Evolutionary conservation across 2,797 vertebrate genomes (phyloP).

Genomic region (Myotis daubentonii): DNA sequence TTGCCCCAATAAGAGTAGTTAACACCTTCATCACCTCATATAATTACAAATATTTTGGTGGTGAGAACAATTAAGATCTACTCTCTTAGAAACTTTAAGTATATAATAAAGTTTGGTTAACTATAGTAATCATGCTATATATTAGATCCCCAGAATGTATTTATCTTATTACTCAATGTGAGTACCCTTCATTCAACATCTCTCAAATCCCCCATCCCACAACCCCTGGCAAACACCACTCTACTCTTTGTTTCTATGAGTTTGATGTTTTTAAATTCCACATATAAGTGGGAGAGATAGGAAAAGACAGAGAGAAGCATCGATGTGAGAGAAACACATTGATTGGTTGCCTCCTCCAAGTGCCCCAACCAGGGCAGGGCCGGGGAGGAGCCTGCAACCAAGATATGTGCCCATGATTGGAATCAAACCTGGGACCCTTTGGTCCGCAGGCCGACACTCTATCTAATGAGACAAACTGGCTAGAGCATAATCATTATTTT

Average conservation of each 20-base stretch:
- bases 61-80: not conserved
- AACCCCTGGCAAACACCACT: not conserved
- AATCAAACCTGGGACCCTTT: too few relatives aligned
- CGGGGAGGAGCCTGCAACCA: too few relatives aligned
- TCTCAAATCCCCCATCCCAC: not conserved
- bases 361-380: too few relatives aligned
- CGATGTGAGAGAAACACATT: too few relatives aligned
- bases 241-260: not conserved
- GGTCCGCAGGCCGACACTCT: too few relatives aligned
- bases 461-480: too few relatives aligned
- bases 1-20: not conserved
- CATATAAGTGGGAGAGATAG: not conserved
- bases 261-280: not conserved
- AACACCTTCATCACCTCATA: not conserved
- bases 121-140: not conserved
- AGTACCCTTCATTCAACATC: not conserved
- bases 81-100: not conserved
- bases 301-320: too few relatives aligned
- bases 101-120: not conserved
- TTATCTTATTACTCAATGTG: not conserved
- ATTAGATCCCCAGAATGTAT: not conserved
- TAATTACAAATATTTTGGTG: not conserved
- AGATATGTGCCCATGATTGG: too few relatives aligned
- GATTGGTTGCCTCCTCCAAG: too few relatives aligned
- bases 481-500: not conserved